Evolutionary conservation across 2,888 invertebrate genomes (phyloP).

Genomic region (Podabrus alpinus): DNA sequence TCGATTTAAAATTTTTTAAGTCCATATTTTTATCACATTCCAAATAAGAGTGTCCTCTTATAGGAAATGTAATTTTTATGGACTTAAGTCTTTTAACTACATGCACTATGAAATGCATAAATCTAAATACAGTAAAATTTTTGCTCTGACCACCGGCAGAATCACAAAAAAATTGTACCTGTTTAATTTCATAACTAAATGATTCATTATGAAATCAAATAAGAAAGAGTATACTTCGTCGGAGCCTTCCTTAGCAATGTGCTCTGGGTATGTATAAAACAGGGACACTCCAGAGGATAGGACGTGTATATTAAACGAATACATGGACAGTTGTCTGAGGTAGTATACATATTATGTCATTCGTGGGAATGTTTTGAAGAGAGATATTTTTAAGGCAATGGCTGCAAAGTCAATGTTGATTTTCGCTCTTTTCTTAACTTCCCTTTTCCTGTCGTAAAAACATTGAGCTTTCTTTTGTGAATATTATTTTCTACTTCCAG

Average conservation of each 20-base stretch:
- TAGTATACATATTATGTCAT: slow-evolving; percentile 10
- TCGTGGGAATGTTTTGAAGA: not conserved
- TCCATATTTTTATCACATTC: too few relatives aligned
- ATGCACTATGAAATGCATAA: slow-evolving; percentile 36
- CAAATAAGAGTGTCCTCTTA: too few relatives aligned
- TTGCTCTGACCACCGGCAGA: too few relatives aligned
- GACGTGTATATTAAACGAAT: slow-evolving; percentile 38
- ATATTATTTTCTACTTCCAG: not conserved
- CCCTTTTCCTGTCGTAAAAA: not conserved
- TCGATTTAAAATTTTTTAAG: too few relatives aligned
- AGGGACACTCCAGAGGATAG: slow-evolving; percentile 31
- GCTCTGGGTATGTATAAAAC: slow-evolving; percentile 40
- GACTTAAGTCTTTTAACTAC: slow-evolving; percentile 29
- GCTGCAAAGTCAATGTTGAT: not conserved
- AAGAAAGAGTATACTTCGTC: slow-evolving; percentile 23
- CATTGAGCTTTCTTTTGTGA: not conserved
- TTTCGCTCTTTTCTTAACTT: not conserved
- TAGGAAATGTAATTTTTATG: slow-evolving; percentile 31
- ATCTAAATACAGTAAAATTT: too few relatives aligned
- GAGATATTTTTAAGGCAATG: slow-evolving; percentile 4
- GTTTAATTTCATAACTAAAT: slow-evolving; percentile 15
- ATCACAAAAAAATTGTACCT: slow-evolving; percentile 39
- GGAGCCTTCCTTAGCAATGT: slow-evolving; percentile 35
- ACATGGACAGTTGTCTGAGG: slow-evolving; percentile 33
- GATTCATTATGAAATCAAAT: slow-evolving; percentile 20